Base-by-base conservation (phyloP, 2,888 invertebrate species). In the Hypsopygia costalis region DNA sequence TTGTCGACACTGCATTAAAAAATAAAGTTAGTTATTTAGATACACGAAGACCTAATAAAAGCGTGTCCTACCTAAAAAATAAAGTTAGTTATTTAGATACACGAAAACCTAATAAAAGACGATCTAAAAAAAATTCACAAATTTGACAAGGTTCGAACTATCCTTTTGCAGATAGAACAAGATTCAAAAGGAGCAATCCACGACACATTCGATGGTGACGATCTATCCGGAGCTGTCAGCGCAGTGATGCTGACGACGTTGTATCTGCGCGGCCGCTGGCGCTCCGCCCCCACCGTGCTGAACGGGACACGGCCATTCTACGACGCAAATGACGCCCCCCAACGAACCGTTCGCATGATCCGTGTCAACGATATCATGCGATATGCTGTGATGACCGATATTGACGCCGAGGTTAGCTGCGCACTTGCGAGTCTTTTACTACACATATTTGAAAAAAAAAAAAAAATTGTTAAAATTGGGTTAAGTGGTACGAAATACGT, bases 291-390 rank as follows among this genome's bases (percentile, higher is more conserved):
- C 34, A 88, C 87, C 1, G 72, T 88, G 31, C 75, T 89, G 11
- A 87, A 89, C 47, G 83, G 76, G 10, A 72, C 81, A 3, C 55
- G 57, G 34, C 53, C 52, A 6, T 88, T 89, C 47, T 64, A 47
- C 22, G 75, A 79, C 44, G 49, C 56, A 1, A 55, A 49, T 20
- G 40, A 47, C 34, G 53, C 62, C 10, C 62, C 72, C n/a, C 12
- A 46, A 2, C 73, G 74, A 28, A 53, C 59, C n/a, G 55, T 71
- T 9, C 69, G 74, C 28, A 86, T 83, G 82, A 80, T 87, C 36
- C 70, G 81, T 37, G 60, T 89, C 34, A 89, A 88, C 44, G 89
- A 88, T 45, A 29, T 76, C 36, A 81, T 89, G 80, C 62, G 62
- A 3, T 88, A 85, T 50, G 73, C 74, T 1, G 58, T 72, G 32